phyloP scores from a whole-genome alignment of 2,113 vertebrate species.

The Gnathochromis pfefferi region DNA sequence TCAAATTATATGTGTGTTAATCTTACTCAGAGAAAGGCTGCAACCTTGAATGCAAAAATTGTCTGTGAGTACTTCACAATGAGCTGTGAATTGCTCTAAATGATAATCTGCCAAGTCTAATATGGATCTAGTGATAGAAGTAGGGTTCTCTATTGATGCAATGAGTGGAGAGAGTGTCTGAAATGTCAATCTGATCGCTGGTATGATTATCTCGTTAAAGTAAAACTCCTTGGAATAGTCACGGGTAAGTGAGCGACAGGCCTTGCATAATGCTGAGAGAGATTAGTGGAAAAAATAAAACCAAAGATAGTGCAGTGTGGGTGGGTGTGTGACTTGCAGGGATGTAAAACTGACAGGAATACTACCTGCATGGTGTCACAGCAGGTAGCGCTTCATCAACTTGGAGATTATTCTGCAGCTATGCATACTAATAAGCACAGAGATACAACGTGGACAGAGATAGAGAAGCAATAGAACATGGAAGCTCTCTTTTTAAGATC shows the following conservation, averaged over 20 bases:
- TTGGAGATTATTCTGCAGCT: constrained; percentile 18
- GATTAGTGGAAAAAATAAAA: constrained; percentile 57
- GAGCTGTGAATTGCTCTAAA: constrained; percentile 57
- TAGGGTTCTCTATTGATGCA: constrained; percentile 40
- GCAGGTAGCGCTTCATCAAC: constrained; percentile 32
- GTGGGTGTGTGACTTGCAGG: constrained; percentile 11
- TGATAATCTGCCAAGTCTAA: constrained; percentile 61
- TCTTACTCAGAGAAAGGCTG: constrained; percentile 40
- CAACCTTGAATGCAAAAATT: constrained; percentile 44
- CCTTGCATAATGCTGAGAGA: constrained; percentile 46
- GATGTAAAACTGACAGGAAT: constrained; percentile 51
- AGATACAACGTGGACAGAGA: neutral
- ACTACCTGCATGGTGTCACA: constrained; percentile 41
- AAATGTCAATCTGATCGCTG: constrained; percentile 63
- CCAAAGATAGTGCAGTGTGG: constrained; percentile 56
- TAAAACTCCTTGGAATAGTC: constrained; percentile 44
- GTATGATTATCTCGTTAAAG: constrained; percentile 59
- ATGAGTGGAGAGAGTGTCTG: constrained; percentile 51
- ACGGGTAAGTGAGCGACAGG: constrained; percentile 53
- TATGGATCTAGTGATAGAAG: constrained; percentile 50
- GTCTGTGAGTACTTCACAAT: constrained; percentile 44
- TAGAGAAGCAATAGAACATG: neutral
- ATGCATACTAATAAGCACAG: constrained; percentile 3
- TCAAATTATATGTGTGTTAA: constrained; percentile 60
- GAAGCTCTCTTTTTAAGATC: neutral